These are phyloP conservation scores for Electrophaes corylata DNA, from an alignment of 2,888 invertebrate genomes.

Conservation along the genomic window DNA sequence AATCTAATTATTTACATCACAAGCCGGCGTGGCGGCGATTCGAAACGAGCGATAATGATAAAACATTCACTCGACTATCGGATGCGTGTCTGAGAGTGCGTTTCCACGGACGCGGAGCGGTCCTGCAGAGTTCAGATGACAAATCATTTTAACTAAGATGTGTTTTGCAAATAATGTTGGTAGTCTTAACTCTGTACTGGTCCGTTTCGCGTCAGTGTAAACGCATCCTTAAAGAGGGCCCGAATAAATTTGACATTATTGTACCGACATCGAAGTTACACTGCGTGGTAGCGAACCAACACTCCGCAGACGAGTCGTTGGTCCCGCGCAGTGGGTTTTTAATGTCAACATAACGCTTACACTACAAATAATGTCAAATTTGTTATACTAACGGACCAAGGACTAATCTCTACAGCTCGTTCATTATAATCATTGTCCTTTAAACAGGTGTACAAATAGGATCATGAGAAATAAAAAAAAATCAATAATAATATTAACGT, in stretches of 20 bases:
- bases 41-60: slow-evolving; percentile 16
- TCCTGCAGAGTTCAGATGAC: too few relatives aligned
- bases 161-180: too few relatives aligned
- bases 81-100: background rate
- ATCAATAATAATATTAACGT: background rate
- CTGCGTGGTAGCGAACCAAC: background rate
- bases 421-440: background rate
- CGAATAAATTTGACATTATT: background rate
- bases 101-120: too few relatives aligned
- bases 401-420: background rate
- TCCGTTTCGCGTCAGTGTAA: too few relatives aligned
- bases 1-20: slow-evolving; percentile 49
- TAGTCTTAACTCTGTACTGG: too few relatives aligned
- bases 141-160: too few relatives aligned
- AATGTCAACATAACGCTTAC: background rate
- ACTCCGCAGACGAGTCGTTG: background rate
- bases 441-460: background rate
- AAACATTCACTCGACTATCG: slow-evolving; percentile 13
- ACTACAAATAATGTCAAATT: background rate
- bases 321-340: background rate
- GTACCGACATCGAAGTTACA: too few relatives aligned
- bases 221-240: too few relatives aligned
- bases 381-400: background rate
- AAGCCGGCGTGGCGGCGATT: slow-evolving; percentile 34
- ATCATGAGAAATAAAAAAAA: background rate